Evolutionary conservation across 2,797 vertebrate species (phyloP), one percentile per base, ranked within the genome.

Genomic region (Diplodus puntazzo): DNA sequence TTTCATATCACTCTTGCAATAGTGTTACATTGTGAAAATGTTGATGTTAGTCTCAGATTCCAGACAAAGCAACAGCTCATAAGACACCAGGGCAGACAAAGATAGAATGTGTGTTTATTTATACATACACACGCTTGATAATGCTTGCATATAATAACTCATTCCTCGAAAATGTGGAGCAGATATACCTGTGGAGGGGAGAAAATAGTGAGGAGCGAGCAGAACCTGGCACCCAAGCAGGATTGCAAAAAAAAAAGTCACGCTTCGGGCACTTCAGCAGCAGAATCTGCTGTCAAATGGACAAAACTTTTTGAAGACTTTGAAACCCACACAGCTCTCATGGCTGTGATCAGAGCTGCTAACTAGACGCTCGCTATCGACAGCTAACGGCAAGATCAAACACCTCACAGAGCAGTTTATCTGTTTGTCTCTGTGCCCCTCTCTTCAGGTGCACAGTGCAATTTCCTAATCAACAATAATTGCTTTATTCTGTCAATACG

Each of bases 381-480:
- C 68, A 66, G 57, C 80, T 73, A 43, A 61, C 11, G 20, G 76
- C 48, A 0, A 75, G 77, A 86, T 92, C 75, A 88, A 80, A 87
- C 60, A 58, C 65, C 68, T 80, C 11, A 0, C 27, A 7, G 27
- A 79, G 68, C 79, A 81, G 73, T 81, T 92, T 85, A 81, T 83
- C 80, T 86, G 73, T 75, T 83, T 87, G 77, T 73, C 78, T 91
- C 65, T 18, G 2, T 62, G 72, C 9, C 11, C 64, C 67, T 85
- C 69, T 87, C 81, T 87, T 91, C 77, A 86, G 83, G 82, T 83
- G 81, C 76, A 42, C 17, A 5, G 60, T 68, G 52, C 74, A 76
- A 75, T 88, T 90, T 91, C 77, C 88, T 88, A 85, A 92, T 94
- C 85, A 92, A 87, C 86, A 88, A 76, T 93, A 89, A 91, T 89